A percentile compares a stretch with the other conserved stretches of the same genome.
Evolutionary conservation across 2,797 vertebrate species (phyloP).

Genomic region (Phrynocephalus vlangalii): DNA sequence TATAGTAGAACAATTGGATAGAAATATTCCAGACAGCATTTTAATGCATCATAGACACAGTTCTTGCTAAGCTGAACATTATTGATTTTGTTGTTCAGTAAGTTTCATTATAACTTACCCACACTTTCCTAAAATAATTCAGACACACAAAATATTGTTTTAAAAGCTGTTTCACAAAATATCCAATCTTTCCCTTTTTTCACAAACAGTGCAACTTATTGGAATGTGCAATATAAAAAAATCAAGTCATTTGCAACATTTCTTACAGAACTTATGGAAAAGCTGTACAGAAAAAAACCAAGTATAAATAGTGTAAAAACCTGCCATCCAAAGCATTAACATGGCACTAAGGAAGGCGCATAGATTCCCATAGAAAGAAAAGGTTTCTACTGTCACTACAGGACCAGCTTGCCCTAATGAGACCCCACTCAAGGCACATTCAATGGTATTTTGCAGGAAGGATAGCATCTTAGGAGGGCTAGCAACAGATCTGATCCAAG

Average conservation of each 20-base stretch:
- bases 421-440: not conserved
- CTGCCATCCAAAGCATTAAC: not conserved
- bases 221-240: constrained; percentile 64
- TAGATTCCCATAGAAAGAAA: not conserved
- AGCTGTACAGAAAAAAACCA: constrained; percentile 69
- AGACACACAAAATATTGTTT: constrained; percentile 39
- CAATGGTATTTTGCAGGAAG: too few relatives aligned
- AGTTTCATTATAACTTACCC: constrained; percentile 49
- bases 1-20: constrained; percentile 41
- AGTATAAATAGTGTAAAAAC: constrained; percentile 71
- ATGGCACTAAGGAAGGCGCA: not conserved
- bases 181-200: constrained; percentile 60
- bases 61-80: not conserved
- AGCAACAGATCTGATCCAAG: not conserved
- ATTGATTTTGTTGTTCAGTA: constrained; percentile 46
- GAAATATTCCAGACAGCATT: constrained; percentile 44
- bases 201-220: constrained; percentile 68
- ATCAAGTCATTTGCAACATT: constrained; percentile 44
- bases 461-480: too few relatives aligned
- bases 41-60: constrained; percentile 38
- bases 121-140: constrained; percentile 10
- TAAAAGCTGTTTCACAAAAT: constrained; percentile 73
- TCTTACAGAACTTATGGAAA: constrained; percentile 71
- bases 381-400: not conserved
- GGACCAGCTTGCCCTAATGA: not conserved